Evolutionary conservation across 2,113 vertebrate genomes (phyloP).

Genomic region (Grantiella picta): DNA sequence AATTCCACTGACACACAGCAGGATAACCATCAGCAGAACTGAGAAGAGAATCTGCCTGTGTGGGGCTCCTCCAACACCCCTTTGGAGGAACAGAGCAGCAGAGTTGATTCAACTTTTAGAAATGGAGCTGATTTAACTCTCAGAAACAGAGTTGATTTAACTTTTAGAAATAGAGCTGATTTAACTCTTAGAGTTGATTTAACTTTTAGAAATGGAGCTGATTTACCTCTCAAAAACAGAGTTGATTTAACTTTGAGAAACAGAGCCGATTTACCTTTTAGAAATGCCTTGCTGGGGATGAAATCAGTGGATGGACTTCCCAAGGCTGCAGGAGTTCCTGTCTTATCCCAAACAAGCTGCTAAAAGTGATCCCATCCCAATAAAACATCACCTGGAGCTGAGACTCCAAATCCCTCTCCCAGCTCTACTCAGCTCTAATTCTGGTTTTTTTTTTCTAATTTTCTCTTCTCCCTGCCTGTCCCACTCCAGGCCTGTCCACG

Average conservation of each 20-base stretch:
- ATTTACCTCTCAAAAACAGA: neutral
- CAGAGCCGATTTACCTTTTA: neutral
- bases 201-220: neutral
- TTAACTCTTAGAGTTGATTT: neutral
- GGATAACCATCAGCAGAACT: neutral
- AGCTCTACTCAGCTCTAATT: neutral
- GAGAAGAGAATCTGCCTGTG: neutral
- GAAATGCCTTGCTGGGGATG: neutral
- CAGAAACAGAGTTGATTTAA: neutral
- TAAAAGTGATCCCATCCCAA: neutral
- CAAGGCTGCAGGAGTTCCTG: neutral
- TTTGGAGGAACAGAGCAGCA: neutral
- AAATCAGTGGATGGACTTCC: neutral
- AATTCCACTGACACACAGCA: neutral
- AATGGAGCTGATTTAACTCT: neutral
- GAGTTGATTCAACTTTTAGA: neutral
- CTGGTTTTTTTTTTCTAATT: too few species aligned
- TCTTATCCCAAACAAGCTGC: neutral
- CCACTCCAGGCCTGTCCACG: constrained; percentile 28
- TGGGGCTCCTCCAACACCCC: neutral
- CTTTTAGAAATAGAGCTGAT: neutral
- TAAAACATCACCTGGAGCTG: neutral
- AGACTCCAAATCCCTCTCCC: neutral
- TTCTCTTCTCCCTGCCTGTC: neutral
- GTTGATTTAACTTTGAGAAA: neutral